Evolutionary conservation across 1,140 invertebrate species (phyloP), one percentile per base, ranked within the genome.

Genomic region (Drosophila parabipectinata): DNA sequence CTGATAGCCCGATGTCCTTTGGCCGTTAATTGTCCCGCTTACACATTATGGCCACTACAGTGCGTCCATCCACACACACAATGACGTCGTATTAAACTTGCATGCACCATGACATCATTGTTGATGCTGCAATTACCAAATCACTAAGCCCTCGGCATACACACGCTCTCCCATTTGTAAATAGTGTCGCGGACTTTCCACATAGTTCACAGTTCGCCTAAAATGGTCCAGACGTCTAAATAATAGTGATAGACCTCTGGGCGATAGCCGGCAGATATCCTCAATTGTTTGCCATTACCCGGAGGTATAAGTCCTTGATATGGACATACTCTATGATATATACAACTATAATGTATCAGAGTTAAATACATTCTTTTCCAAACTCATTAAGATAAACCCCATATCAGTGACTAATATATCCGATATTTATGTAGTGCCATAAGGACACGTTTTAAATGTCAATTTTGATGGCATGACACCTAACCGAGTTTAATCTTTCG

Each of bases 91-190:
- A 64, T 73, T 78, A 58, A 77, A 77, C 53, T 57, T 61, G 62
- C 52, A 60, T 77, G 66, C 32, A 26, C 48, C n/a, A 48, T 73
- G 80, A 61, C 72, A 79, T 63, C 67, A 69, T 83, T 87, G 74
- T 82, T 87, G 82, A 87, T 88, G 82, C 78, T 88, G 82, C 82
- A 87, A 87, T 87, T 87, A 82, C 79, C 78, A 74, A 88, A 82
- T 63, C 71, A 75, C 53, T 53, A 18, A 53, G 51, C 52, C 39
- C 45, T 15, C 32, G 32, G 52, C 51, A 55, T 21, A 30, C 54
- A 57, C 37, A 30, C 37, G 32, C 44, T 12, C 48, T 18, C 32
- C 24, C 37, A 18, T 58, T 41, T 32, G 74, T 57, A 72, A 75
- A 74, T 51, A 71, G 68, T 56, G 52, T 61, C 62, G 67, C 64